phyloP scores from a whole-genome alignment of 2,113 vertebrate species.

The Pantherophis guttatus region DNA sequence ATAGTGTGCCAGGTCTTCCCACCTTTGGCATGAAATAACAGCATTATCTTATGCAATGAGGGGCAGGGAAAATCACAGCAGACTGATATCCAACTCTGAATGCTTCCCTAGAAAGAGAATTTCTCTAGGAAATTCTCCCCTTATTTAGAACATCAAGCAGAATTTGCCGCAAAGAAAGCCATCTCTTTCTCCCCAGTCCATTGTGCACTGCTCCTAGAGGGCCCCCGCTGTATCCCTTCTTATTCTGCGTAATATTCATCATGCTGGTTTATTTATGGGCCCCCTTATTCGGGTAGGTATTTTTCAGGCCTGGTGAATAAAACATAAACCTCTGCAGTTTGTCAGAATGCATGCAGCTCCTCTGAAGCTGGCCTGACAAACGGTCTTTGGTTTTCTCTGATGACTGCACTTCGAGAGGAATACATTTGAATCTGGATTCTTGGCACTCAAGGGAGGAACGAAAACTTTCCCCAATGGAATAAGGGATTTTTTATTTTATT shows the following conservation, averaged over 20 bases:
- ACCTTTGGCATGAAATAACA: background rate
- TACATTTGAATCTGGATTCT: constrained; percentile 69
- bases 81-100: background rate
- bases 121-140: rapidly evolving
- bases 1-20: background rate
- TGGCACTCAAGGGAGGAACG: constrained; percentile 34
- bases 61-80: background rate
- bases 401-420: constrained; percentile 63
- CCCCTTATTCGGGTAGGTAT: constrained; percentile 72
- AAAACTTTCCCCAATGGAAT: constrained; percentile 47
- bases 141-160: background rate
- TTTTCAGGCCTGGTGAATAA: constrained; percentile 87
- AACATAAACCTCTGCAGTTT: constrained; percentile 74
- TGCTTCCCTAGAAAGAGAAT: background rate
- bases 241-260: constrained; percentile 72
- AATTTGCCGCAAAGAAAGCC: constrained; percentile 10
- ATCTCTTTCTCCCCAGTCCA: constrained; percentile 20
- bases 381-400: constrained; percentile 63
- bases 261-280: constrained; percentile 73
- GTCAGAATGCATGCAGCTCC: constrained; percentile 55
- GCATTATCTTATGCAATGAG: background rate
- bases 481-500: constrained; percentile 15
- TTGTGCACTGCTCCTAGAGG: constrained; percentile 28
- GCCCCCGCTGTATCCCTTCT: constrained; percentile 63
- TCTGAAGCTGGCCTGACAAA: constrained; percentile 66